Conservation (phyloP, 1,140 invertebrate species). For the Brachionus angularis region DNA sequence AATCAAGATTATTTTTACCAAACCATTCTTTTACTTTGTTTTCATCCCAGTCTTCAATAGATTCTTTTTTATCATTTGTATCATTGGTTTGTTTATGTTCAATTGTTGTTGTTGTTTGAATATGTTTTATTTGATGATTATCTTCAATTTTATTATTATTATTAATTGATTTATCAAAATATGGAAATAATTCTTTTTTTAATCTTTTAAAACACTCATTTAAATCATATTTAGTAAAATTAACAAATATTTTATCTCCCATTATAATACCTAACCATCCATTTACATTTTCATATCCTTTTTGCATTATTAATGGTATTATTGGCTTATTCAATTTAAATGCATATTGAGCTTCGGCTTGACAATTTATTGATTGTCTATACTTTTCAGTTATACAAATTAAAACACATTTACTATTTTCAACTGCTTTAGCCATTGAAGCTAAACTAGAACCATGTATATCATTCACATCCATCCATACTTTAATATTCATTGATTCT, state of each 20-base stretch:
- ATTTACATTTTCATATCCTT: constrained; percentile 48
- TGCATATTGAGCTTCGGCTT: constrained; percentile 53
- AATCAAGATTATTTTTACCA: background rate
- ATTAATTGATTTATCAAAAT: too few species aligned
- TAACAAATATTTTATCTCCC: constrained; percentile 51
- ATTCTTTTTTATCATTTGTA: background rate
- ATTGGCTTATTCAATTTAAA: constrained; percentile 50
- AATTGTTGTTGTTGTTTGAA: background rate
- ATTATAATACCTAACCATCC: constrained; percentile 54
- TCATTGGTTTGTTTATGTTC: background rate
- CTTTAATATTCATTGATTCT: background rate
- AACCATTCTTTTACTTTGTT: constrained; percentile 22
- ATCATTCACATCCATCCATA: constrained; percentile 47
- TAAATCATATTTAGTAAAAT: constrained; percentile 44
- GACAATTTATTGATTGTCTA: constrained; percentile 54
- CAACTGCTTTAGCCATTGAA: constrained; percentile 57
- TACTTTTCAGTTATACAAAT: constrained; percentile 55
- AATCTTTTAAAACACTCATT: constrained; percentile 24
- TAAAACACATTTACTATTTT: constrained; percentile 52
- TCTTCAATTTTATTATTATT: background rate
- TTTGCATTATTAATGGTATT: constrained; percentile 52
- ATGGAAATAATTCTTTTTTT: background rate
- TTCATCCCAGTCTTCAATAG: background rate
- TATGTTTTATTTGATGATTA: too few species aligned
- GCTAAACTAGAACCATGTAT: constrained; percentile 50